These are phyloP conservation scores for Ennomos quercinarius DNA, from an alignment of 2,888 invertebrate species.

Conservation along the genomic window DNA sequence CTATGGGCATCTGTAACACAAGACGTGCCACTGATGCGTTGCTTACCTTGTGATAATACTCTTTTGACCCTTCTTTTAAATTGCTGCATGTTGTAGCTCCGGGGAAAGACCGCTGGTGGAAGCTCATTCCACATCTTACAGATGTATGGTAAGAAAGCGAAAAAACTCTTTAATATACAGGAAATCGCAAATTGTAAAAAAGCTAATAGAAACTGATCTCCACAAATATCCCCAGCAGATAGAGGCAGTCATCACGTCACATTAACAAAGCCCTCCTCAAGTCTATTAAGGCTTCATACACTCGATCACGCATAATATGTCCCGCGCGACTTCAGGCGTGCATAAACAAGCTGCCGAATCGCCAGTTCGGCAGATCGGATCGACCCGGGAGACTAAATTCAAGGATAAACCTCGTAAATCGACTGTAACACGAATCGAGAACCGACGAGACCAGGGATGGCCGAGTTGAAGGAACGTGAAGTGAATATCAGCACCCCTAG, in stretches of 20 bases:
- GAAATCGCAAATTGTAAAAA: too few relatives aligned
- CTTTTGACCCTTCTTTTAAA: too few relatives aligned
- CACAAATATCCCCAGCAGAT: not conserved
- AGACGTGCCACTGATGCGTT: too few relatives aligned
- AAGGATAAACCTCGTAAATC: constrained; percentile 54
- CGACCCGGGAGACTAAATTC: constrained; percentile 49
- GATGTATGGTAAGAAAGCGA: too few relatives aligned
- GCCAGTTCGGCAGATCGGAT: constrained; percentile 14
- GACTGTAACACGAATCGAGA: constrained; percentile 42
- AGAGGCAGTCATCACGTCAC: constrained; percentile 9
- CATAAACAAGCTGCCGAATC: constrained; percentile 45
- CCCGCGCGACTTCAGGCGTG: constrained; percentile 34
- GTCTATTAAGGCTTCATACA: constrained; percentile 21
- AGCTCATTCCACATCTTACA: too few relatives aligned
- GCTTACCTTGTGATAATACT: too few relatives aligned
- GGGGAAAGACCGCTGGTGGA: too few relatives aligned
- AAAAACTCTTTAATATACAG: too few relatives aligned
- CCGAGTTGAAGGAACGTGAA: not conserved
- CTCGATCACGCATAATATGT: constrained; percentile 38
- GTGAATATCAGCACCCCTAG: too few relatives aligned
- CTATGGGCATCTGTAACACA: too few relatives aligned
- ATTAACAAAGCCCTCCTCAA: constrained; percentile 16
- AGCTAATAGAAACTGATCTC: too few relatives aligned
- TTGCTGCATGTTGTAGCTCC: too few relatives aligned
- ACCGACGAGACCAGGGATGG: constrained; percentile 27